phyloP scores from a whole-genome alignment of 30 jellyfish, hydroid and myxozoan species.

The Sanderia malayensis region DNA sequence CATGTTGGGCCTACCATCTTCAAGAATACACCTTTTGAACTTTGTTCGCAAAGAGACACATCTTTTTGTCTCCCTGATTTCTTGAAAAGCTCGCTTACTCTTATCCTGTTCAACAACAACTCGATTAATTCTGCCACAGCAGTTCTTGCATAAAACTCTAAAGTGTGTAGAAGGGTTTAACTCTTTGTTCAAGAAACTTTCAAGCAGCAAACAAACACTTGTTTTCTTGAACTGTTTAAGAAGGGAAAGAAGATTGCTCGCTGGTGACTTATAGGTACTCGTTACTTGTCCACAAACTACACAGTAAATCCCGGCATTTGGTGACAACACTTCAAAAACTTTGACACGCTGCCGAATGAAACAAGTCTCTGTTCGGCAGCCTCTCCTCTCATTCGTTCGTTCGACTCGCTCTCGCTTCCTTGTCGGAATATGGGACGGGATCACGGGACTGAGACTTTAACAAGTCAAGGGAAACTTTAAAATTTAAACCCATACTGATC shows the following conservation, averaged over 20 bases:
- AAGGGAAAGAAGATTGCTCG: conserved; percentile 43
- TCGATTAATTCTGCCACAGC: conserved; percentile 16
- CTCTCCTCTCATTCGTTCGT: background rate
- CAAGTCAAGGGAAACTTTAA: too few relatives aligned
- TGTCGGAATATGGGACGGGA: too few relatives aligned
- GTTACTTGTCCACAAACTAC: conserved; percentile 43
- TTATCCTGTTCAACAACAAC: conserved; percentile 45
- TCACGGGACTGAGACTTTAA: too few relatives aligned
- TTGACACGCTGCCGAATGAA: conserved; percentile 40
- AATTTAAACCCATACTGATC: too few relatives aligned
- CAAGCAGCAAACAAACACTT: conserved; percentile 46
- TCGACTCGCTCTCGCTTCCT: conserved; percentile 26
- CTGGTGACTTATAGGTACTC: conserved; percentile 26
- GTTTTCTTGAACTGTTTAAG: conserved; percentile 27
- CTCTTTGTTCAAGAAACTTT: conserved; percentile 34
- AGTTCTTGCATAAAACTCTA: conserved; percentile 28
- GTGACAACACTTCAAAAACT: conserved; percentile 42
- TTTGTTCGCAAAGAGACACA: conserved; percentile 8
- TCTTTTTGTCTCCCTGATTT: conserved; percentile 35
- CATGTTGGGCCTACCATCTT: conserved; percentile 14
- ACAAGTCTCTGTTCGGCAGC: conserved; percentile 19
- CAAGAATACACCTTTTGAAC: conserved; percentile 18
- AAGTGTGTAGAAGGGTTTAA: conserved; percentile 18
- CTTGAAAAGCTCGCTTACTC: conserved; percentile 39
- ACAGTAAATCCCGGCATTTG: conserved; percentile 40